These are phyloP conservation scores for Pristionchus fissidentatus DNA, from an alignment of 2,888 invertebrate species.

Conservation along the genomic window DNA sequence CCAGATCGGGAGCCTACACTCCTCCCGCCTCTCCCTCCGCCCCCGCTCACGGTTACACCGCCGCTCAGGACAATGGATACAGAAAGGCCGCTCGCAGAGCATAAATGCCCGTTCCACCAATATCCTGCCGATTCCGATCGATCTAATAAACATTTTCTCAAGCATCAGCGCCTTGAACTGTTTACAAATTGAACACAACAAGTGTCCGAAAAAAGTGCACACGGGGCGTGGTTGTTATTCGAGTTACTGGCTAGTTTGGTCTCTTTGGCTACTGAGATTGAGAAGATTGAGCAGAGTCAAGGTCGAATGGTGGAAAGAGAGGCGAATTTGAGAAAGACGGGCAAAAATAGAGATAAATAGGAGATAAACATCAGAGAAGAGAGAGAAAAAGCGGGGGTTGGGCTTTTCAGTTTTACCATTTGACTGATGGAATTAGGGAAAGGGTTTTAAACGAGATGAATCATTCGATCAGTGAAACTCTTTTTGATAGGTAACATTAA, in stretches of 20 bases:
- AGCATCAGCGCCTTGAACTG: neutral
- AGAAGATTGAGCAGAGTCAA: neutral
- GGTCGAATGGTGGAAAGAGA: constrained; percentile 6
- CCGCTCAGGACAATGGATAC: constrained; percentile 45
- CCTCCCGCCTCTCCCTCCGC: constrained; percentile 12
- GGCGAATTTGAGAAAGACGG: neutral
- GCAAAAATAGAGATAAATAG: neutral
- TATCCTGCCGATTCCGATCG: constrained; percentile 9
- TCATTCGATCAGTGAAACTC: neutral
- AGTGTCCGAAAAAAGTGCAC: neutral
- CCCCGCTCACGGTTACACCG: neutral
- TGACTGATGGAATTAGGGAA: neutral
- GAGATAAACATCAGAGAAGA: neutral
- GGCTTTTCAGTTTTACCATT: neutral
- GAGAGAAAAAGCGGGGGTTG: constrained; percentile 1
- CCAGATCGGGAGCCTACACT: constrained; percentile 51
- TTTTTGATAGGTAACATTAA: neutral
- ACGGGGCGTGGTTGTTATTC: neutral
- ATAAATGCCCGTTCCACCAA: neutral
- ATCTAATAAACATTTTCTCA: constrained; percentile 21
- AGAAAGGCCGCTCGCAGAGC: constrained; percentile 45
- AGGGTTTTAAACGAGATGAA: neutral
- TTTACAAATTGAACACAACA: neutral
- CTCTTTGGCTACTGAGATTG: neutral
- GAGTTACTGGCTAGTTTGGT: neutral